Percentiles rank a stretch among this genome's conserved stretches.
These are phyloP conservation scores for Teleiodes luculella DNA, from an alignment of 2,888 invertebrate species.

Conservation along the genomic window DNA sequence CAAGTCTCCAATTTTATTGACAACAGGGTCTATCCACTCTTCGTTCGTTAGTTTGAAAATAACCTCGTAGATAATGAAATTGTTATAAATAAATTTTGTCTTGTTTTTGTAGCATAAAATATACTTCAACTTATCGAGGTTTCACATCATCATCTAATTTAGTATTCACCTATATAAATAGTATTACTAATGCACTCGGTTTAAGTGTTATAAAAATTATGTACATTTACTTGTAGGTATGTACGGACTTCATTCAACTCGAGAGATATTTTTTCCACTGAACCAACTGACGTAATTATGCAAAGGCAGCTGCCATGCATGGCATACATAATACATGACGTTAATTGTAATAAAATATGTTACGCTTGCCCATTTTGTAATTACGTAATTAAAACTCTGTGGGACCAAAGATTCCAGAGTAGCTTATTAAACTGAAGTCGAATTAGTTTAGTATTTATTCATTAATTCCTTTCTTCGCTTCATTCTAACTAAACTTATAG, in stretches of 20 bases:
- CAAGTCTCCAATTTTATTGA: slow-evolving; percentile 4
- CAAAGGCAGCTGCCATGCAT: background rate
- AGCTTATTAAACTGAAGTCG: background rate
- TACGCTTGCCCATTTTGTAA: background rate
- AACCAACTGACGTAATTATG: slow-evolving; percentile 6
- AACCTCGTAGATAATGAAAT: background rate
- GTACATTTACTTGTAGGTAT: no score
- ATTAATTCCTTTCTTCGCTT: no score
- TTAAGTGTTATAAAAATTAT: no score
- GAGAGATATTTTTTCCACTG: background rate
- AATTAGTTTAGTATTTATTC: no score
- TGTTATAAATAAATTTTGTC: no score
- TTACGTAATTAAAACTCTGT: background rate
- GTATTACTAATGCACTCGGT: no score
- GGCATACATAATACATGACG: slow-evolving; percentile 1
- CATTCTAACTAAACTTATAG: no score
- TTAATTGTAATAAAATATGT: background rate
- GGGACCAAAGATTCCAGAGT: background rate
- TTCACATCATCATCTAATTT: no score
- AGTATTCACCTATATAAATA: no score
- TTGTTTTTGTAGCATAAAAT: no score
- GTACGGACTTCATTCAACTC: no score
- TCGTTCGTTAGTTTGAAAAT: background rate
- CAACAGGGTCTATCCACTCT: background rate
- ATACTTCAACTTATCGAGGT: no score